Evolutionary conservation across 2,888 invertebrate species (phyloP), one percentile per base, ranked within the genome.

Genomic region (Sesia apiformis): DNA sequence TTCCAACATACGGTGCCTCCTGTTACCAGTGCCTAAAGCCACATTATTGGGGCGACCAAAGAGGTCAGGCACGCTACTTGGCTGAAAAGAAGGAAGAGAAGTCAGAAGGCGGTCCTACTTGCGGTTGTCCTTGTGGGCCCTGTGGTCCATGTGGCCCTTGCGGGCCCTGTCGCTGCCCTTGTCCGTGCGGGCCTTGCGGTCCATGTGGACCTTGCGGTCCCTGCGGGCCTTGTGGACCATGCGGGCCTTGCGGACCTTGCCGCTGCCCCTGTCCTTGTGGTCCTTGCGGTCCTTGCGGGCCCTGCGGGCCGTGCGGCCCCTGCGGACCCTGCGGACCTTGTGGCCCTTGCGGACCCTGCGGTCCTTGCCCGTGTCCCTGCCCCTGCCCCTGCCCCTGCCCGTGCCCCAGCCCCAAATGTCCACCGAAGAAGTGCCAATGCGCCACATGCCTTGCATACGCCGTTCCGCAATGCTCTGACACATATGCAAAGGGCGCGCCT

Each of bases 31-130:
- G 61, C 46, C 8, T 23, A 6, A 46, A 23, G 23, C 46, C 46
- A 5, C n/a, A 1, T n/a, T 23, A 46, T 4, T 72, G 74, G 56
- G 80, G 78, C 5, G 80, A 81, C 56, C 71, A 69, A 40, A 60
- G 59, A n/a, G 63, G n/a, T 4, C 65, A 60, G 41, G 55, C 61
- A 56, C 74, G 78, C 23, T 49, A 46, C 51, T 84, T 65, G 57
- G 65, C 74, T 38, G 74, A 74, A 5, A 76, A 78, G 63, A 79
- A 78, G 57, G 70, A 71, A 3, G 74, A 70, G 3, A 55, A 59
- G 40, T 51, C 41, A 60, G 69, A 61, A 57, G 65, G 54, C 3
- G 58, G 55, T 5, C 67, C 70, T 3, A 52, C 57, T 38, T 68
- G 70, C 52, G 64, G 67, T 8, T 64, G 69, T 7, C 60, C 60